A percentile compares a stretch with the other conserved stretches of the same genome.
Conservation (phyloP, 2,797 vertebrate genomes). For the Notolabrus celidotus region DNA sequence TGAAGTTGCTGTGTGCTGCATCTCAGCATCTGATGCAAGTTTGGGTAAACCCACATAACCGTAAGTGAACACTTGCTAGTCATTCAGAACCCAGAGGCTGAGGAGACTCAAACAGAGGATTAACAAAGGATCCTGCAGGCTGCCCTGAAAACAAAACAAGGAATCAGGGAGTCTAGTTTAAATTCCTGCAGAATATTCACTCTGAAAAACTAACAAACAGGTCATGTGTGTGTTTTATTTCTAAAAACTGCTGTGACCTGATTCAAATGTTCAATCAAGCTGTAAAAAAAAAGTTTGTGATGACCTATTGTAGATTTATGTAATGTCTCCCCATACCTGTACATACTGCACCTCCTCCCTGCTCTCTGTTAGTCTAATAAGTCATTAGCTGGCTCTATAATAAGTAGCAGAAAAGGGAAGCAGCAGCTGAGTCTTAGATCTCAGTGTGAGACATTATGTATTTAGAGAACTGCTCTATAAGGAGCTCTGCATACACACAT, state of each 20-base stretch:
- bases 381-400: constrained; percentile 69
- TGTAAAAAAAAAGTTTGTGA: constrained; percentile 6
- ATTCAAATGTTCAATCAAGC: constrained; percentile 27
- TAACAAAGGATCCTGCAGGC: constrained; percentile 5
- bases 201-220: not conserved
- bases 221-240: not conserved
- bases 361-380: constrained; percentile 56
- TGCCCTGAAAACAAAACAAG: not conserved
- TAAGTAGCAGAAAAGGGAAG: constrained; percentile 12
- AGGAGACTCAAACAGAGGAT: constrained; percentile 1
- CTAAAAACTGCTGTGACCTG: not conserved
- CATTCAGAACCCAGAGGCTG: constrained; percentile 17
- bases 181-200: not conserved
- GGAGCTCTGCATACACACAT: constrained; percentile 46
- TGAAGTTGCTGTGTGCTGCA: not conserved
- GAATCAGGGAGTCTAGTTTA: not conserved
- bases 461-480: constrained; percentile 56
- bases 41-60: constrained; percentile 39
- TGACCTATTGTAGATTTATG: constrained; percentile 46
- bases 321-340: constrained; percentile 30
- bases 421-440: constrained; percentile 46
- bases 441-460: constrained; percentile 50
- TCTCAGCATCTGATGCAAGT: constrained; percentile 55
- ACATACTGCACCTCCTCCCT: constrained; percentile 17
- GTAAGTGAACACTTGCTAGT: constrained; percentile 8